Base-by-base conservation (phyloP, 2,888 invertebrate genomes). In the Phymatocera aterrima region DNA sequence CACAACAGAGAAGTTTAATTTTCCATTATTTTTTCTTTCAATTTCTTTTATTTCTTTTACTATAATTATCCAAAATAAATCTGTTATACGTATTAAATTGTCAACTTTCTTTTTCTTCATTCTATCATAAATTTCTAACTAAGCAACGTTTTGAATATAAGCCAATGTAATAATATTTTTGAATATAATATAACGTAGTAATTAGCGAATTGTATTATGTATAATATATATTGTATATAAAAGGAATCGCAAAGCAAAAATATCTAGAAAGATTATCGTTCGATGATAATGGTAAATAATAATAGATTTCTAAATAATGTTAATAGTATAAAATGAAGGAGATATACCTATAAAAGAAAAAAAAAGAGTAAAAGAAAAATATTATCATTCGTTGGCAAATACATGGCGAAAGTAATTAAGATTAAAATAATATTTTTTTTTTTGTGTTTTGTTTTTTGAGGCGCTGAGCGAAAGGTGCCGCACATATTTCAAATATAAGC, bases 341-440 rank as follows among this genome's bases (percentile, higher is more conserved):
- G 12, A 43, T 1, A 43, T 43, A 43, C 12, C 12, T 43, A 10
- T 10, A 43, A 43, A 84, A 85, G 81, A 84, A 84, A 84, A 85
- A 83, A 80, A 82, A 82, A 80, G 84, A 79, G 83, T 84, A 82
- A 81, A 83, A 80, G 82, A 82, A 80, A 82, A 84, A 84, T 82
- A 83, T 85, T 86, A 89, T 88, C 87, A 84, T 90, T 90, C 88
- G 88, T 90, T 90, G 89, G 89, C 89, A 89, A 89, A 90, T 89
- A 89, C 88, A 90, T 90, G 90, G 90, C 90, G 88, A 88, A 88
- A 89, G 86, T 83, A 86, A 88, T 87, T 83, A 85, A 83, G 85
- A 87, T 87, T 89, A 89, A 18, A 64, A 86, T 80, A 83, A 82
- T 85, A 86, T 87, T 82, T 85, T 86, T 81, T 86, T 85, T 48